Base-by-base conservation (phyloP, 1,140 invertebrate genomes). In the Halictus rubicundus region DNA sequence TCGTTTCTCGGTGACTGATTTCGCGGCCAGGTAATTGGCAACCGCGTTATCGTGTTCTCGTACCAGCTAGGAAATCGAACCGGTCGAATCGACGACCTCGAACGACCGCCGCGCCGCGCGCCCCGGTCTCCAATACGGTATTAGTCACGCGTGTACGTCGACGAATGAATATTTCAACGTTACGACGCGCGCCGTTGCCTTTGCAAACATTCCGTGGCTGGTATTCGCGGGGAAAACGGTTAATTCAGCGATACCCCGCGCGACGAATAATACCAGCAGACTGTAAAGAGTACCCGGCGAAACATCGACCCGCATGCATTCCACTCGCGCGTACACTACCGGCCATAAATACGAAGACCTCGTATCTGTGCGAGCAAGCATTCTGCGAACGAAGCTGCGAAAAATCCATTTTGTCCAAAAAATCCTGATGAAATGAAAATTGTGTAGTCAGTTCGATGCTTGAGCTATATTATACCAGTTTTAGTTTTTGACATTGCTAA, bases 101-200 rank as follows among this genome's bases (percentile, higher is more conserved):
- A 78, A 78, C 68, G 46, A 46, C 68, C 69, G 54, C 42, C 42
- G 42, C 42, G 42, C 12, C 42, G 42, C 42, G 42, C 42, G 42
- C 42, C 7, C 39, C 71, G 69, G 60, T 49, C 46, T 72, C 71
- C 71, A 60, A 64, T 70, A 54, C 60, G 21, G 60, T 32, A 78
- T 78, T 78, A 78, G 68, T 78, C 68, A 78, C 76, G 52, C 76
- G 76, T 78, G 54, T 32, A 32, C 60, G 27, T 25, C 76, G 68
- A 10, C 68, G 46, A 46, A 78, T 78, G 76, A 78, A 78, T 78
- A 78, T 78, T 78, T 78, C 76, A 78, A 72, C 76, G 76, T 78
- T 78, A 78, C 65, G 23, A 27, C 23, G 54, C 42, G 32, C 68
- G 61, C 69, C 66, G 74, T 69, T 60, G 42, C 46, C 39, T 65